Evolutionary conservation across 2,888 invertebrate genomes (phyloP).

Genomic region (Sinohyriopsis cumingii): DNA sequence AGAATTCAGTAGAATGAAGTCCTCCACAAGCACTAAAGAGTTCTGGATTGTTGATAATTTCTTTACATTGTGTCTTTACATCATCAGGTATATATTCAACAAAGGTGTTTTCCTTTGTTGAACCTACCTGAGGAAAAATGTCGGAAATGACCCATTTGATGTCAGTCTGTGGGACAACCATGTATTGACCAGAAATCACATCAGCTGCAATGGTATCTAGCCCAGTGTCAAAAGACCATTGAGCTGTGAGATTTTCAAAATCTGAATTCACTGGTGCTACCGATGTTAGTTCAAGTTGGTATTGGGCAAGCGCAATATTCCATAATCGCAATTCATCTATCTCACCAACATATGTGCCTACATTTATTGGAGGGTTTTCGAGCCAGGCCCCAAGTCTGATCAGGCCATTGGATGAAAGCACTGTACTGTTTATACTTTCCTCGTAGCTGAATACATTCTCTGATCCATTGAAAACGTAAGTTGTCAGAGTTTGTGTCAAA

Average conservation of each 20-base stretch:
- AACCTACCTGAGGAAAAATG: not conserved
- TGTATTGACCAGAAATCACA: slow-evolving; percentile 7
- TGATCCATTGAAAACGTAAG: slow-evolving; percentile 7
- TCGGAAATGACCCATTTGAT: slow-evolving; percentile 15
- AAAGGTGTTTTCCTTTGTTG: not conserved
- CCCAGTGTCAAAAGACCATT: slow-evolving; percentile 34
- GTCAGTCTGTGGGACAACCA: slow-evolving; percentile 20
- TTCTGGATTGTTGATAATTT: slow-evolving; percentile 11
- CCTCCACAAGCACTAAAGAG: slow-evolving; percentile 13
- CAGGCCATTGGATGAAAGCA: slow-evolving; percentile 27
- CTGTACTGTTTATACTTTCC: not conserved
- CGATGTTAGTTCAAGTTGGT: too few relatives aligned
- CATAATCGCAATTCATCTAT: slow-evolving; percentile 43
- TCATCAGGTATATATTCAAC: slow-evolving; percentile 1
- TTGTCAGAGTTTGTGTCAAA: slow-evolving; percentile 1
- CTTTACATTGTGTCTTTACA: slow-evolving; percentile 8
- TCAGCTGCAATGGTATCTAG: slow-evolving; percentile 16
- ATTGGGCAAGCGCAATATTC: slow-evolving; percentile 23
- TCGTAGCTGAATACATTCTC: not conserved
- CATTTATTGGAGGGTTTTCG: slow-evolving; percentile 20
- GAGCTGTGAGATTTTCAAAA: slow-evolving; percentile 15
- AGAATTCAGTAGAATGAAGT: slow-evolving; percentile 22
- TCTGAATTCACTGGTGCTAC: too few relatives aligned
- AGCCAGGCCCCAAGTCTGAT: slow-evolving; percentile 39
- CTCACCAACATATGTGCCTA: slow-evolving; percentile 21